Evolutionary conservation across 2,888 invertebrate genomes (phyloP).

Genomic region (Listrodromus nycthemerus): DNA sequence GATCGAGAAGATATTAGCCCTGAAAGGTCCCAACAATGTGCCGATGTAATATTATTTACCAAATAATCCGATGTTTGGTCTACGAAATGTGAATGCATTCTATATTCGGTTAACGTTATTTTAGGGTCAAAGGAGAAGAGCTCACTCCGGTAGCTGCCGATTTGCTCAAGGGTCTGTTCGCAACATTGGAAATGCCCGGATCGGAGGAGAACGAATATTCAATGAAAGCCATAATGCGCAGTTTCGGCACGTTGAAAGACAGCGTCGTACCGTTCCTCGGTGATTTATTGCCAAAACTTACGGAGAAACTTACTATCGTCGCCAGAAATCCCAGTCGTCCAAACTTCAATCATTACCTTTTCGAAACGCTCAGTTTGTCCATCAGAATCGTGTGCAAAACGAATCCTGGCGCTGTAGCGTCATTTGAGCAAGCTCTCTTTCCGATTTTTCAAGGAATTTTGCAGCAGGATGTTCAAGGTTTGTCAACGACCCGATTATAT

Average conservation of each 20-base stretch:
- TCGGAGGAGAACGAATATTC: constrained; percentile 98
- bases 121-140: constrained; percentile 87
- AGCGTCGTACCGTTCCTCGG: constrained; percentile 92
- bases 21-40: constrained; percentile 88
- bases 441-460: constrained; percentile 98
- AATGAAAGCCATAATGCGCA: constrained; percentile 99
- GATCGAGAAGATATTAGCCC: constrained; percentile 93
- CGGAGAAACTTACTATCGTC: constrained; percentile 92
- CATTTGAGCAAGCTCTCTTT: constrained; percentile 96
- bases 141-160: constrained; percentile 89
- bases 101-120: neutral
- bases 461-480: constrained; percentile 96
- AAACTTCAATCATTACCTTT: constrained; percentile 99
- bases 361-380: constrained; percentile 96
- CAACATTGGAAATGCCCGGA: constrained; percentile 89
- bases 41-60: constrained; percentile 84
- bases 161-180: constrained; percentile 91
- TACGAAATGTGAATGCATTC: constrained; percentile 8
- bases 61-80: constrained; percentile 1
- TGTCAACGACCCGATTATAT: constrained; percentile 8
- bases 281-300: constrained; percentile 93
- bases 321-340: constrained; percentile 98
- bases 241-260: constrained; percentile 93
- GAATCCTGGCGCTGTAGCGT: constrained; percentile 91
- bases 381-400: constrained; percentile 95